These are phyloP conservation scores for Lacanobia wlatinum DNA, from an alignment of 2,888 invertebrate species.

Conservation along the genomic window DNA sequence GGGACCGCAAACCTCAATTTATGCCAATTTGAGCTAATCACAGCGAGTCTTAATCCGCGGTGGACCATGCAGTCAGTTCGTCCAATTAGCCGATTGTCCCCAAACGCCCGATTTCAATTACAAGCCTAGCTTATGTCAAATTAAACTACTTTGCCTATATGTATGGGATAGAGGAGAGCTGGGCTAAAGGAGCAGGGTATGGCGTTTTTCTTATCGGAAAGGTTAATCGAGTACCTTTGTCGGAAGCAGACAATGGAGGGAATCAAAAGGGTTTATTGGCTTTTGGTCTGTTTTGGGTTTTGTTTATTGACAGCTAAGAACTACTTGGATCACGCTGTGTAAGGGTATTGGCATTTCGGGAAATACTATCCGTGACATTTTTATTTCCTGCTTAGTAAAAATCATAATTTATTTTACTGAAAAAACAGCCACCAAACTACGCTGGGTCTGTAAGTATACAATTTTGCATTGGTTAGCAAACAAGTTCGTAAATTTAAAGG, in stretches of 20 bases:
- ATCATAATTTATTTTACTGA: no score
- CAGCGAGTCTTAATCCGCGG: conserved; percentile 56
- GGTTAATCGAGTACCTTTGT: conserved; percentile 50
- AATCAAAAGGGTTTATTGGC: conserved; percentile 17
- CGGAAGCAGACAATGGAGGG: conserved; percentile 18
- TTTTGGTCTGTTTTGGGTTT: conserved; percentile 14
- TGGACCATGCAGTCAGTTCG: conserved; percentile 44
- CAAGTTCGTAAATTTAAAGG: no score
- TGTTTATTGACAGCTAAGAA: conserved; percentile 12
- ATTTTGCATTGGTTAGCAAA: no score
- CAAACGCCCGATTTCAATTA: conserved; percentile 67
- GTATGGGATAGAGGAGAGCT: conserved; percentile 13
- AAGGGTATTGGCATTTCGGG: not conserved
- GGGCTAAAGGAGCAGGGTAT: conserved; percentile 7
- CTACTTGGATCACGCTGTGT: not conserved
- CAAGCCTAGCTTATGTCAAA: conserved; percentile 60
- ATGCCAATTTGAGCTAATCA: conserved; percentile 60
- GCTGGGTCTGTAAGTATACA: no score
- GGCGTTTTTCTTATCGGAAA: conserved; percentile 42
- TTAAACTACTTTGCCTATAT: conserved; percentile 43
- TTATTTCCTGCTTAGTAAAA: no score
- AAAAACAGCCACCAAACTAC: no score
- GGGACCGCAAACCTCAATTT: conserved; percentile 62
- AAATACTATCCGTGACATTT: no score
- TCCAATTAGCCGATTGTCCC: conserved; percentile 66